Evolutionary conservation across 2,888 invertebrate species (phyloP).

Genomic region (Agrypnus murinus): DNA sequence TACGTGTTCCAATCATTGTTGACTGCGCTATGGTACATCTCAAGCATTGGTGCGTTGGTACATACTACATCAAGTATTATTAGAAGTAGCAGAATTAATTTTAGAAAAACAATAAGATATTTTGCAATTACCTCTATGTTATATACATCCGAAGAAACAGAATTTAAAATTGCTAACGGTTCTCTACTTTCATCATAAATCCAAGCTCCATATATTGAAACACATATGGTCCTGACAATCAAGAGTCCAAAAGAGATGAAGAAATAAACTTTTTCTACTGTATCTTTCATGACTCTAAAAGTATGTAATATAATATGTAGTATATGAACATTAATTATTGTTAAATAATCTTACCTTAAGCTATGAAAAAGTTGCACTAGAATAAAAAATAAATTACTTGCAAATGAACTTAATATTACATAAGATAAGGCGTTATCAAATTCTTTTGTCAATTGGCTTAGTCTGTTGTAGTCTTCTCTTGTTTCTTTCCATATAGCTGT

Average conservation of each 20-base stretch:
- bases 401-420: constrained; percentile 80
- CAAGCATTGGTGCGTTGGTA: too few species aligned
- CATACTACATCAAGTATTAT: too few species aligned
- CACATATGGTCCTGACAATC: constrained; percentile 61
- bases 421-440: constrained; percentile 78
- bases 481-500: constrained; percentile 75
- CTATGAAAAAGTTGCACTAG: constrained; percentile 81
- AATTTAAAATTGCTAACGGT: constrained; percentile 72
- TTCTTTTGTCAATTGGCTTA: constrained; percentile 76
- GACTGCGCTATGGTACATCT: too few species aligned
- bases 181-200: constrained; percentile 66
- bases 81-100: too few species aligned
- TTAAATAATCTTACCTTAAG: constrained; percentile 68
- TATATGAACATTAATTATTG: too few species aligned
- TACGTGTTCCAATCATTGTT: too few species aligned
- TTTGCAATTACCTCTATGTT: constrained; percentile 66
- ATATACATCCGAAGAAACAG: constrained; percentile 78
- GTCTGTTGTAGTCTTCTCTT: constrained; percentile 78
- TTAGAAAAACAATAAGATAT: too few species aligned
- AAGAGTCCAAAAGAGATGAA: constrained; percentile 67
- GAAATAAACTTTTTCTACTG: constrained; percentile 61
- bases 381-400: constrained; percentile 82
- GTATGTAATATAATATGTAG: too few species aligned
- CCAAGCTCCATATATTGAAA: constrained; percentile 64
- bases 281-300: constrained; percentile 44